Evolutionary conservation across 2,113 vertebrate species (phyloP), one percentile per base, ranked within the genome.

Genomic region (Charina bottae): DNA sequence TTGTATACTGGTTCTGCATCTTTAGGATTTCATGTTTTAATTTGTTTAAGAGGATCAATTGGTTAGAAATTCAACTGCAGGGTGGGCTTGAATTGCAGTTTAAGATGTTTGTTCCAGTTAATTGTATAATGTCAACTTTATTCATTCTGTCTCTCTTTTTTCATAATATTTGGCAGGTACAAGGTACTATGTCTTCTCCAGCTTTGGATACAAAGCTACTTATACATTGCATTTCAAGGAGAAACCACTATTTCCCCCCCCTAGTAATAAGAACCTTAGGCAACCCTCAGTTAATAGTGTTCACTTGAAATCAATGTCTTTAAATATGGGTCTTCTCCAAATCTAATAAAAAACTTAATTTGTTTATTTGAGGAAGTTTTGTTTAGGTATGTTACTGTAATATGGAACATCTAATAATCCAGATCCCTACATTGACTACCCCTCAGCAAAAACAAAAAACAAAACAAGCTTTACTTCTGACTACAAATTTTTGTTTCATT

Each of bases 321-420:
- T 78, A 83, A 88, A 59, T 24, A 42, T 88, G 37, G 21, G 6
- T 60, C 37, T 60, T 92, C 28, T 92, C 53, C 21, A 87, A 26
- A 83, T 58, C 33, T 78, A 55, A 78, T 59, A 42, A 56, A 42
- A 33, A 91, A 87, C 58, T 91, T 91, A 91, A 87, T 58, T 91
- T 91, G 62, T 56, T 91, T 49, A 72, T 56, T 56, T 86, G 24
- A 13, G 21, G 24, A 1, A 28, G 28, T 83, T 84, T 83, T 87
- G 59, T 87, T 37, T 13, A 83, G 37, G 15, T 59, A 37, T 7
- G 11, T 83, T 88, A 28, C 2, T 46, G 53, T 78, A 60, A 88
- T 59, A n/a, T 17, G 33, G 26, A 59, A 46, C 26, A 60, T 23
- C 26, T 21, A 55, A 23, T 26, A 72, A 58, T 64, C n/a, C 23